Conservation (phyloP, 2,888 invertebrate species). For the Lepidocyrtinus sp. region DNA sequence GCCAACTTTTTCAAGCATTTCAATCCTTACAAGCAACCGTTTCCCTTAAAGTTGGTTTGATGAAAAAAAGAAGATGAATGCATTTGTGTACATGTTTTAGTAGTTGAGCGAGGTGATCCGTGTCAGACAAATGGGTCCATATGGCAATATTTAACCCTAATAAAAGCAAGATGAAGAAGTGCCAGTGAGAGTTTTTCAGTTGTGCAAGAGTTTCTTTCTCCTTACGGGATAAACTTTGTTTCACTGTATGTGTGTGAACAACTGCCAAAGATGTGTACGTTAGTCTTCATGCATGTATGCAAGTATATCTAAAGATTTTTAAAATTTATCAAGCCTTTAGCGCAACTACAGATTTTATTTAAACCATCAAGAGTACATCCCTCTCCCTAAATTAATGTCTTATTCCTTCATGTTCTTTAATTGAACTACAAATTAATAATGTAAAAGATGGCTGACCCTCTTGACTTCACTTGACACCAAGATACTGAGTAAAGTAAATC, state of each 20-base stretch:
- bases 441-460: neutral
- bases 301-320: no score
- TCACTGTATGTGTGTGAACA: slow-evolving; percentile 10
- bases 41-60: neutral
- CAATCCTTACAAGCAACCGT: neutral
- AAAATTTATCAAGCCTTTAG: no score
- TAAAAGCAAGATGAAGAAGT: slow-evolving; percentile 62
- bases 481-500: neutral
- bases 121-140: slow-evolving; percentile 69
- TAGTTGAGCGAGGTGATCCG: slow-evolving; percentile 66
- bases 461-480: neutral
- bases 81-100: slow-evolving; percentile 57
- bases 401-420: neutral
- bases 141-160: slow-evolving; percentile 68
- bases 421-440: neutral
- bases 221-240: neutral
- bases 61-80: slow-evolving; percentile 47
- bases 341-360: no score
- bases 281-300: no score
- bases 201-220: neutral
- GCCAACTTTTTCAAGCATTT: slow-evolving; percentile 10
- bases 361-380: no score
- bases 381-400: no score
- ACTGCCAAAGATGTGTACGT: neutral
- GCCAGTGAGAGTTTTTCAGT: slow-evolving; percentile 30